Conservation (phyloP, 2,888 invertebrate species). For the Harpalus rubripes region DNA sequence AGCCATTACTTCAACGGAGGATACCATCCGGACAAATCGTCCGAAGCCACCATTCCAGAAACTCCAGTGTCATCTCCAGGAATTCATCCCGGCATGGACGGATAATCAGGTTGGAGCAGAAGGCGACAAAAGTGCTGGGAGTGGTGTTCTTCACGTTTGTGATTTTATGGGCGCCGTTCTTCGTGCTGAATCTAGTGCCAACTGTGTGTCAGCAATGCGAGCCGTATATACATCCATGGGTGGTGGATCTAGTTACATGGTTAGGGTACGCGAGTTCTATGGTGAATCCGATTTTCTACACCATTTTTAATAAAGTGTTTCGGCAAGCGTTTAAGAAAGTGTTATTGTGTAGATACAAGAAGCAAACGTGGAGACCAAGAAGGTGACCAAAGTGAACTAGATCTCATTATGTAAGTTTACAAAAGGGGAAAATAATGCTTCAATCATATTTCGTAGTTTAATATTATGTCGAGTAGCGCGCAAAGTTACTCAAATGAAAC, state of each 20-base stretch:
- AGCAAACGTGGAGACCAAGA: slow-evolving; percentile 80
- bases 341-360: slow-evolving; percentile 86
- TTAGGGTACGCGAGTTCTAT: slow-evolving; percentile 96
- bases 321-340: slow-evolving; percentile 94
- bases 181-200: slow-evolving; percentile 92
- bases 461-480: neutral
- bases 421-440: slow-evolving; percentile 76
- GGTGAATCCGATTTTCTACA: slow-evolving; percentile 97
- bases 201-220: slow-evolving; percentile 91
- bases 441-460: slow-evolving; percentile 70
- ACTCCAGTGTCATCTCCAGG: slow-evolving; percentile 89
- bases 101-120: slow-evolving; percentile 93
- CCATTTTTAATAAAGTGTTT: slow-evolving; percentile 96
- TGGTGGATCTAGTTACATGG: slow-evolving; percentile 94
- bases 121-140: slow-evolving; percentile 96
- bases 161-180: slow-evolving; percentile 97
- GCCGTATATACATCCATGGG: slow-evolving; percentile 86
- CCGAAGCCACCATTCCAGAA: slow-evolving; percentile 87
- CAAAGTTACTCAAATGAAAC: neutral
- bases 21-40: slow-evolving; percentile 76
- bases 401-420: slow-evolving; percentile 31
- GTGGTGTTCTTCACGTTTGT: slow-evolving; percentile 97
- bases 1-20: slow-evolving; percentile 78
- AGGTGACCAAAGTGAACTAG: slow-evolving; percentile 74
- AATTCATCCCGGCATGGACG: slow-evolving; percentile 91